Conservation (phyloP, 2,113 vertebrate genomes). For the Chaetops frenatus region DNA sequence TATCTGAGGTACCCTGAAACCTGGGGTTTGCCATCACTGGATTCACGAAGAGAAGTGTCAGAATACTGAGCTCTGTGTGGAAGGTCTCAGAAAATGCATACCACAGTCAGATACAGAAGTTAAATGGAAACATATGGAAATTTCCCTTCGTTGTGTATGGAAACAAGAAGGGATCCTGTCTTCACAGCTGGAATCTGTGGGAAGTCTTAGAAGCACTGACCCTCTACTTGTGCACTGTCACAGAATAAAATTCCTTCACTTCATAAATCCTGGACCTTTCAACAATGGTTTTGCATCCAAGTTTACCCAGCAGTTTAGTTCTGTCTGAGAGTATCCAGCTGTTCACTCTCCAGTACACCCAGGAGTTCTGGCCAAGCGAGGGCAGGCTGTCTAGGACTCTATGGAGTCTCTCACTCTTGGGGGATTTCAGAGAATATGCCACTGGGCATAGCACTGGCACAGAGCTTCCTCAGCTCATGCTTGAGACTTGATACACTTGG, state of each 20-base stretch:
- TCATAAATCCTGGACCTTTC: constrained; percentile 23
- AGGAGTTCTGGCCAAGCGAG: background rate
- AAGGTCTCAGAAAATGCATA: background rate
- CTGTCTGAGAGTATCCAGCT: constrained; percentile 22
- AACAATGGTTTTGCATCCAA: background rate
- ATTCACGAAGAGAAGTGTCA: background rate
- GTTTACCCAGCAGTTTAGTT: background rate
- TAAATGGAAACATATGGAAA: constrained; percentile 32
- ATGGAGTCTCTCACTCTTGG: fast-evolving
- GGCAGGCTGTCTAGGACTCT: background rate
- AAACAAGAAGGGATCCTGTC: background rate
- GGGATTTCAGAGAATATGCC: background rate
- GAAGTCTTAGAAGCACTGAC: background rate
- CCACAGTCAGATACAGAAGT: background rate
- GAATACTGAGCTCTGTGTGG: background rate
- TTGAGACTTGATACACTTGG: background rate
- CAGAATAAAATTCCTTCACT: background rate
- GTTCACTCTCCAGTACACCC: background rate
- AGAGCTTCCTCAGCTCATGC: background rate
- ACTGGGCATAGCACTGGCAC: background rate
- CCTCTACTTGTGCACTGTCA: background rate
- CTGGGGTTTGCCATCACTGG: background rate
- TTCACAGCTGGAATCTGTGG: constrained; percentile 7
- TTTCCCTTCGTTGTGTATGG: background rate
- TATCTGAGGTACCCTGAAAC: background rate